These are phyloP conservation scores for Phainopepla nitens DNA, from an alignment of 2,113 vertebrate species.

Conservation along the genomic window DNA sequence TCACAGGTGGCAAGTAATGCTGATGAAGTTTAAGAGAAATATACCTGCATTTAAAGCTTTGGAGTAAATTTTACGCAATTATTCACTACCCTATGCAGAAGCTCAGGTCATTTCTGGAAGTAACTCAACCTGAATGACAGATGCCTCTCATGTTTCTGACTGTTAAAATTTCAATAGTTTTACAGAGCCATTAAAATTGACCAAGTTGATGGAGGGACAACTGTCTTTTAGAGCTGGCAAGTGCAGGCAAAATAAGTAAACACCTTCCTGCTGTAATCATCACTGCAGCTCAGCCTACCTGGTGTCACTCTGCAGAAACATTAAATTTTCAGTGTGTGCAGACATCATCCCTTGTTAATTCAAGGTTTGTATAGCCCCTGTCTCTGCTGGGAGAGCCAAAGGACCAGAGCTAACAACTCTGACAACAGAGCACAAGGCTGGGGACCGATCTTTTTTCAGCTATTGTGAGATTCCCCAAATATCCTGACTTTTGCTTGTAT, in stretches of 20 bases:
- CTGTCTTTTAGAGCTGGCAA: background rate
- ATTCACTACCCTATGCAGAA: background rate
- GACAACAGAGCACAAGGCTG: background rate
- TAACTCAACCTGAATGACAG: background rate
- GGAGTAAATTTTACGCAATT: background rate
- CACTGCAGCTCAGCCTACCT: background rate
- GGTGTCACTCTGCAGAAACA: background rate
- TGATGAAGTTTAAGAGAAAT: background rate
- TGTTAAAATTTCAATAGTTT: background rate
- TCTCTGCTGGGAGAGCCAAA: background rate
- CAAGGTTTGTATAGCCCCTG: background rate
- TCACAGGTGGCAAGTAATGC: background rate
- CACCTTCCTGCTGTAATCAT: background rate
- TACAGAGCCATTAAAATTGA: background rate
- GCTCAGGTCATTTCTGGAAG: background rate
- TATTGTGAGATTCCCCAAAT: background rate
- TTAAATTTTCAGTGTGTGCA: background rate
- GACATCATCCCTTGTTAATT: background rate
- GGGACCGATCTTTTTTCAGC: background rate
- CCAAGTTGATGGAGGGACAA: rapidly evolving
- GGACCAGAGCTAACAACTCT: background rate
- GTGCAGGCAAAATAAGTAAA: background rate
- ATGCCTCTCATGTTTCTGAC: background rate
- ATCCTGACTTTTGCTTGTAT: background rate
- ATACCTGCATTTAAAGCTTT: background rate